Conservation (phyloP, 2,113 vertebrate species). For the Ophiodon elongatus region DNA sequence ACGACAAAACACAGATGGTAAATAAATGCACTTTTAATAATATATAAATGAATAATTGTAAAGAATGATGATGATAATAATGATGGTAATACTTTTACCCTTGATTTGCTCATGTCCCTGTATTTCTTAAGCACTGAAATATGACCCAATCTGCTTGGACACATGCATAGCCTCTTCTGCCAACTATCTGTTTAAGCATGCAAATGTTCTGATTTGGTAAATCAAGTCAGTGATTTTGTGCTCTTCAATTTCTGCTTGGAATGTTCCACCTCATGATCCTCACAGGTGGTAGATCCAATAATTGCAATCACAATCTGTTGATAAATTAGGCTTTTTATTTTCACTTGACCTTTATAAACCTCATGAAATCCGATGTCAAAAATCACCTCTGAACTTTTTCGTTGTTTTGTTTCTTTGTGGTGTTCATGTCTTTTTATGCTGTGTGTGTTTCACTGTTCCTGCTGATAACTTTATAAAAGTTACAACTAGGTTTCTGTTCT, state of each 20-base stretch:
- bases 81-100: slow-evolving; percentile 28
- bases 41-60: slow-evolving; percentile 21
- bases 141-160: slow-evolving; percentile 48
- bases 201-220: slow-evolving; percentile 56
- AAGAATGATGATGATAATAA: slow-evolving; percentile 25
- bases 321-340: slow-evolving; percentile 26
- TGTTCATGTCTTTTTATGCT: slow-evolving; percentile 5
- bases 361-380: slow-evolving; percentile 22
- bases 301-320: slow-evolving; percentile 29
- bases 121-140: slow-evolving; percentile 54
- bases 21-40: slow-evolving; percentile 82
- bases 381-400: slow-evolving; percentile 1
- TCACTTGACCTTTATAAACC: slow-evolving; percentile 33
- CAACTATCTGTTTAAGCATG: slow-evolving; percentile 72
- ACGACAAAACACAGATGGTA: slow-evolving; percentile 87
- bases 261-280: slow-evolving; percentile 27
- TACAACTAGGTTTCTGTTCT: background rate
- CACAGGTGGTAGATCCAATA: slow-evolving; percentile 17
- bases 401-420: background rate
- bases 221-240: slow-evolving; percentile 56
- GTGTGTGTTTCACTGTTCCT: no score
- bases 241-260: slow-evolving; percentile 52
- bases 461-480: background rate
- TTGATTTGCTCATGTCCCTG: slow-evolving; percentile 62
- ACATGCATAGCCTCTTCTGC: slow-evolving; percentile 50